These are phyloP conservation scores for Drosophila mojavensis DNA, from an alignment of 1,140 invertebrate species.

Conservation along the genomic window DNA sequence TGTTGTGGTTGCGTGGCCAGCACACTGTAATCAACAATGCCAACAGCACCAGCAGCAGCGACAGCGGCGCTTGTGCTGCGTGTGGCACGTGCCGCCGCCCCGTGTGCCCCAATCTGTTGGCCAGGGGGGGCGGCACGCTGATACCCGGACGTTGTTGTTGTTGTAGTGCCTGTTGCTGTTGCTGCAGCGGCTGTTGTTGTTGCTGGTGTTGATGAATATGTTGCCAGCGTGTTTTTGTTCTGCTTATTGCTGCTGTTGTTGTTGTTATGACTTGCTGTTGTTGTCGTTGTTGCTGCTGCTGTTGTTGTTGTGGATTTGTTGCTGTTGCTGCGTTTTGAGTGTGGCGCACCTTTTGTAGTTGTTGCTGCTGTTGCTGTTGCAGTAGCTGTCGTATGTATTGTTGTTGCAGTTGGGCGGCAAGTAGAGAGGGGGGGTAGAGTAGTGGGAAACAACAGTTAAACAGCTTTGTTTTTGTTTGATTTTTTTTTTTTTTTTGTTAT, in stretches of 20 bases:
- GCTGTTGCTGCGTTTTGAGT: constrained; percentile 25
- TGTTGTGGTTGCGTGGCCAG: constrained; percentile 11
- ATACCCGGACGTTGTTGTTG: constrained; percentile 67
- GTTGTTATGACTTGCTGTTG: constrained; percentile 36
- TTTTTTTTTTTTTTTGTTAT: constrained; percentile 47
- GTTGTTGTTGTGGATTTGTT: constrained; percentile 27
- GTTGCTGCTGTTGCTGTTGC: constrained; percentile 28
- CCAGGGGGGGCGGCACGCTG: constrained; percentile 64
- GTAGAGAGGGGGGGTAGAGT: constrained; percentile 71
- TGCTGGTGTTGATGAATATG: constrained; percentile 27
- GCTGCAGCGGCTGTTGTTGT: constrained; percentile 5
- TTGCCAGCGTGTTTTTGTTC: constrained; percentile 53
- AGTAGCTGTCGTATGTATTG: constrained; percentile 23
- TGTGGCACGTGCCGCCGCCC: constrained; percentile 73
- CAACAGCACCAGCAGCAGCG: constrained; percentile 22
- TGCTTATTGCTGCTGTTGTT: constrained; percentile 39
- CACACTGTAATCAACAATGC: constrained; percentile 68
- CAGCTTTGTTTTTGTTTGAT: constrained; percentile 65
- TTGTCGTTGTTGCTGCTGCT: constrained; percentile 41
- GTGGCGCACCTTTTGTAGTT: constrained; percentile 23
- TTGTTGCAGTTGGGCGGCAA: constrained; percentile 55
- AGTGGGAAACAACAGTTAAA: constrained; percentile 78
- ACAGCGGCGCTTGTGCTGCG: constrained; percentile 48
- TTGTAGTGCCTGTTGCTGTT: constrained; percentile 13
- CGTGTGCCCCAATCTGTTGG: constrained; percentile 38